Percentiles rank a stretch among this genome's conserved stretches.
Evolutionary conservation across 2,888 invertebrate genomes (phyloP).

Genomic region (Pimpla rufipes): DNA sequence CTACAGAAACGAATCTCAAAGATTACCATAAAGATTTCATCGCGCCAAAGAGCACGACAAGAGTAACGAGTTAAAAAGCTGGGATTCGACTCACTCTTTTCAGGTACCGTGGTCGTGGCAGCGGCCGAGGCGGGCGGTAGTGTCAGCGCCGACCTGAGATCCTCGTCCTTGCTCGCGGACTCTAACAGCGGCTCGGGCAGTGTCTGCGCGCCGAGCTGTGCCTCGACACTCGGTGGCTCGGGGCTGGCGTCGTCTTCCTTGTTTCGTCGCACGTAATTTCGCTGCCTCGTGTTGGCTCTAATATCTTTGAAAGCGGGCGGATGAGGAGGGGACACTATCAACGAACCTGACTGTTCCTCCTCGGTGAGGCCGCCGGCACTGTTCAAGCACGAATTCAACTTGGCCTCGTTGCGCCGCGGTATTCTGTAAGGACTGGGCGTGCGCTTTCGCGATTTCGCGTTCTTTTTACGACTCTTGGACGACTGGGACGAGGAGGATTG

Average conservation of each 20-base stretch:
- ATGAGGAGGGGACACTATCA: conserved; percentile 83
- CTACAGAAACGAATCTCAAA: background rate
- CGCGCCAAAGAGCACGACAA: background rate
- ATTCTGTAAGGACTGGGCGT: conserved; percentile 83
- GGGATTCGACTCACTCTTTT: conserved; percentile 81
- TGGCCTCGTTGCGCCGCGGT: conserved; percentile 80
- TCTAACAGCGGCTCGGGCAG: conserved; percentile 76
- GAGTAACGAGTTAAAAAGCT: background rate
- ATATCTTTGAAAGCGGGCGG: conserved; percentile 83
- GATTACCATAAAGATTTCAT: background rate
- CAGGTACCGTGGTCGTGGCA: conserved; percentile 71
- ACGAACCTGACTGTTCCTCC: conserved; percentile 84
- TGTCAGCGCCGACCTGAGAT: conserved; percentile 81
- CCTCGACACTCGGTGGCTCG: conserved; percentile 79
- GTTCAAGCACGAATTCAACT: conserved; percentile 76
- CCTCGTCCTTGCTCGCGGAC: conserved; percentile 82
- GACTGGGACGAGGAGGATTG: conserved; percentile 86
- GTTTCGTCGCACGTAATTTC: conserved; percentile 90
- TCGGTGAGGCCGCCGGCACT: conserved; percentile 81
- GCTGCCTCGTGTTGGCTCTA: conserved; percentile 83
- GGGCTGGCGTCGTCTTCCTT: conserved; percentile 88
- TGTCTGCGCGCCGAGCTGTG: conserved; percentile 56
- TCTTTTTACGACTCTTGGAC: conserved; percentile 82
- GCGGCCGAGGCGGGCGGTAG: conserved; percentile 75
- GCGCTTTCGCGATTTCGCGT: conserved; percentile 80